Base-by-base conservation (phyloP, 2,888 invertebrate species). In the Apantesis nais region DNA sequence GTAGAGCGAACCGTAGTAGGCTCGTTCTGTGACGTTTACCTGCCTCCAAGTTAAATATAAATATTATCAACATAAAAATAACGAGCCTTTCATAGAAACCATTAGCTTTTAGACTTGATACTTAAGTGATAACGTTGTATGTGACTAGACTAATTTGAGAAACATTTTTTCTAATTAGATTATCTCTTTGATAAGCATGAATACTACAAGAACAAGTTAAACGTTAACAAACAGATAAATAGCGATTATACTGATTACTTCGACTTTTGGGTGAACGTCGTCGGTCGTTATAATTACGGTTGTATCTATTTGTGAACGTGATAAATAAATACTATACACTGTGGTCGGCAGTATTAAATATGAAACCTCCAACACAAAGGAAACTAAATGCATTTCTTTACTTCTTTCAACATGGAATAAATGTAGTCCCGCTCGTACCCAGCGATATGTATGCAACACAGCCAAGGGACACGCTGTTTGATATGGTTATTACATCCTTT, bases 401-500 rank as follows among this genome's bases (percentile, higher is more conserved):
- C 88, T 87, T 87, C 92, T 92, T 92, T 90, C 91, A 92, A 92
- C 88, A 89, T 82, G 90, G 89, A 89, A 93, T 89, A 91, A 90
- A 88, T 85, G 87, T 86, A 86, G 84, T 81, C 80, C 78, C 77
- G 67, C 73, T 83, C 83, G 80, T 85, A 80, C 85, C 82, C 84
- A 81, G 81, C 90, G 86, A 92, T 94, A 93, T 93, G 94, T 94
- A 94, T 95, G 94, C 94, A 88, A 85, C 90, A 85, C 92, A 89
- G 91, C 90, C 86, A 89, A 93, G 91, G 94, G 93, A 94, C 92
- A 92, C 91, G 90, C 91, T 88, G 92, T 93, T 94, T 94, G 94
- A 95, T 94, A 94, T 95, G 95, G 94, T 94, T 94, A 94, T 95
- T 93, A 95, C 92, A 89, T 92, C 90, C 92, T 94, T 95, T 94